Evolutionary conservation across 2,113 vertebrate genomes (phyloP), one percentile per base, ranked within the genome.

Genomic region (Neotoma lepida): DNA sequence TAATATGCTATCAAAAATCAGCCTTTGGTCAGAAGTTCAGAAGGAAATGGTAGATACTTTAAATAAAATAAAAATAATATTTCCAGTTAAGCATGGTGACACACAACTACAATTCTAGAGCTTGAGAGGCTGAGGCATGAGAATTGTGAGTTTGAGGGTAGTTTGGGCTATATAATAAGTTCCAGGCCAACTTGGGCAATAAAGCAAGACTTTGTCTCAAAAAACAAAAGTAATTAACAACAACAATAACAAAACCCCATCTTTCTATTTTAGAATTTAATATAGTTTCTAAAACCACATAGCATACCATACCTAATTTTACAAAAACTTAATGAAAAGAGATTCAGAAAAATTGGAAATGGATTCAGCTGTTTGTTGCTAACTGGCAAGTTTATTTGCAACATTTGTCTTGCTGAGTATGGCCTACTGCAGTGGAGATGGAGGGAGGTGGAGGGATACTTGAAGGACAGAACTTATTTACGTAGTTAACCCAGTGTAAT

Each of bases 261-360:
- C 61, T 90, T 94, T 70, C n/a, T 96, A 24, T 88, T 89, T 95
- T 92, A 90, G 12, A 91, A 94, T 96, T 88, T 84, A 87, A 70
- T 96, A 93, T 41, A 86, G 58, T 96, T 82, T 91, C 18, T 58
- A 89, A 91, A 76, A 90, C 41, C 74, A 63, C 4, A 20, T 86
- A 97, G 56, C 20, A 86, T 61, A 39, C 22, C n/a, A 91, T 63
- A 91, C n/a, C 82, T 92, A 91, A 82, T 86, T 82, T 96, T 35
- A 96, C 78, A 56, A 95, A 58, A 78, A 54, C 61, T 33, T 95
- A 82, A 71, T 80, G 86, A 88, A 87, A 44, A 87, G 64, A 70
- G 9, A 24, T 86, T 76, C 35, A 80, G n/a, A 94, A 15, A 84
- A 15, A 91, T n/a, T 73, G 94, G 54, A 96, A 94, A 92, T 84